Percentiles rank a stretch among this genome's conserved stretches.
phyloP scores from a whole-genome alignment of 1,140 invertebrate genomes.

The Neodiprion fabricii region DNA sequence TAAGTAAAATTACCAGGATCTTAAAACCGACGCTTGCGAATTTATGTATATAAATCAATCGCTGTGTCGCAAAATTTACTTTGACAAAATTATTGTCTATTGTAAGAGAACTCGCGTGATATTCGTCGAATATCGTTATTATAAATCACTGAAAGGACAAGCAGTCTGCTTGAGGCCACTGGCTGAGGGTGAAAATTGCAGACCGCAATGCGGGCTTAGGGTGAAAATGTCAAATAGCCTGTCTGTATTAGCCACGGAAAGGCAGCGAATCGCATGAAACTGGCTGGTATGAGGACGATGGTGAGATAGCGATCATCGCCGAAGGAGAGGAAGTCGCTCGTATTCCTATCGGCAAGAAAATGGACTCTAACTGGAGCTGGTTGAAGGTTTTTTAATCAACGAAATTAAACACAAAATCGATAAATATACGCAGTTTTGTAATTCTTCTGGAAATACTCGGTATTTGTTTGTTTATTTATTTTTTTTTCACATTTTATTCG shows the following conservation, averaged over 20 bases:
- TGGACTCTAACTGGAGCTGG: conserved; percentile 70
- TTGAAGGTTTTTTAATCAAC: conserved; percentile 65
- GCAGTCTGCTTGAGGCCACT: too few relatives aligned
- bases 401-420: conserved; percentile 6
- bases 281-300: conserved; percentile 55
- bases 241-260: conserved; percentile 39
- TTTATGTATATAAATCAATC: too few relatives aligned
- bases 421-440: background rate
- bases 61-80: too few relatives aligned
- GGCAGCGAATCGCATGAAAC: conserved; percentile 40
- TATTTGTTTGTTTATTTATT: background rate
- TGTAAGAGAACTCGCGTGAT: too few relatives aligned
- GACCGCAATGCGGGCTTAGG: too few relatives aligned
- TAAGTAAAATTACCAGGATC: too few relatives aligned
- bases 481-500: background rate
- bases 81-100: too few relatives aligned
- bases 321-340: conserved; percentile 67
- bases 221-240: background rate
- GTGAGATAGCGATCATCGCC: conserved; percentile 62
- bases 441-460: background rate
- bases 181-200: too few relatives aligned
- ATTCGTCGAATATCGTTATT: too few relatives aligned
- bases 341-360: conserved; percentile 66
- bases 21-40: too few relatives aligned
- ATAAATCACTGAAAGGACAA: too few relatives aligned